phyloP scores from a whole-genome alignment of 2,113 vertebrate genomes.

The Aldabrachelys gigantea region DNA sequence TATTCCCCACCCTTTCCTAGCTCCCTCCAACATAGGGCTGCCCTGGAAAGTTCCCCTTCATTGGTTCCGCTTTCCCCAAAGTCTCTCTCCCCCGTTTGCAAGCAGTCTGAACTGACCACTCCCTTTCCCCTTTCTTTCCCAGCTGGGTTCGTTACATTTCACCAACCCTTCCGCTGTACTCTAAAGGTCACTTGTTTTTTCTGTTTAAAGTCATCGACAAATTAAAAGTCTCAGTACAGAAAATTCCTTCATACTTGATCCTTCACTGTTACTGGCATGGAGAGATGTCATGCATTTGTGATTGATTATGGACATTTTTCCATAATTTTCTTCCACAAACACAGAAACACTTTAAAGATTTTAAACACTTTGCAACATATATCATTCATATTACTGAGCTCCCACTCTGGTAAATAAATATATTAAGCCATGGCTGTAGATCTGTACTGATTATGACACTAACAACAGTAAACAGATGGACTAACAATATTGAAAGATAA shows the following conservation, averaged over 20 bases:
- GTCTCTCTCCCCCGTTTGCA: rapidly evolving
- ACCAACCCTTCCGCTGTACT: background rate
- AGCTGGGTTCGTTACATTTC: background rate
- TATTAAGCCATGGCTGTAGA: background rate
- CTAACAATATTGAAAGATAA: slow-evolving; percentile 1
- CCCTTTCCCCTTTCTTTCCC: background rate
- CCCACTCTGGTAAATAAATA: background rate
- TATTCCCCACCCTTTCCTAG: background rate
- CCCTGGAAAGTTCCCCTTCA: background rate
- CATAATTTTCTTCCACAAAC: background rate
- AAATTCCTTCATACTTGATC: background rate
- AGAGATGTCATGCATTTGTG: background rate
- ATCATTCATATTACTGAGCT: background rate
- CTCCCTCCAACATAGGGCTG: background rate
- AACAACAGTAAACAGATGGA: background rate
- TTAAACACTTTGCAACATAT: background rate
- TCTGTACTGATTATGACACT: background rate
- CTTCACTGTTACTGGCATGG: background rate
- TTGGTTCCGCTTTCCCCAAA: background rate
- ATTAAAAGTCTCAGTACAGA: background rate
- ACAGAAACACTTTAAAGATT: background rate
- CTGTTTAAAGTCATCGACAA: background rate
- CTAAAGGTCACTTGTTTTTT: background rate
- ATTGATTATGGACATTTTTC: background rate
- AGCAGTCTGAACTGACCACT: background rate